These are phyloP conservation scores for Amniataba percoides DNA, from an alignment of 2,797 vertebrate genomes.

Conservation along the genomic window DNA sequence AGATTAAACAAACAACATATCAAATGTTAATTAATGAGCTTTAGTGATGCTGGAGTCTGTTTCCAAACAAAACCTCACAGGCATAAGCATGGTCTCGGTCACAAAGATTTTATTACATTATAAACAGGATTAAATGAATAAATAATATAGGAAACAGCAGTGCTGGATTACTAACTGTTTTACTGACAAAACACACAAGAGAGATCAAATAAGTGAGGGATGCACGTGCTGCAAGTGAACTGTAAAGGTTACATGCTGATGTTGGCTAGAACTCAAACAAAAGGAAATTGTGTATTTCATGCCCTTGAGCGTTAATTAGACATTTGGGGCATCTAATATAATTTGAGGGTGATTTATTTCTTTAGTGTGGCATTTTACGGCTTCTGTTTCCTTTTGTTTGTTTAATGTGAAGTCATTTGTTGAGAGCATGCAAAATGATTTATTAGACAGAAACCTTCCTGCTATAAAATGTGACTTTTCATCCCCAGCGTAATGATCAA, in stretches of 20 bases:
- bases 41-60: not conserved
- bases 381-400: slow-evolving; percentile 22
- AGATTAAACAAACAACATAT: not conserved
- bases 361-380: slow-evolving; percentile 6
- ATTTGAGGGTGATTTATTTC: slow-evolving; percentile 24
- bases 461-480: slow-evolving; percentile 42
- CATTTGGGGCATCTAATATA: slow-evolving; percentile 22
- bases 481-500: slow-evolving; percentile 37
- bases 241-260: slow-evolving; percentile 1
- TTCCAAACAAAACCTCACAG: not conserved
- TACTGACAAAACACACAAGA: not conserved
- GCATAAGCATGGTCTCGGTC: not conserved
- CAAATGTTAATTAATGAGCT: not conserved
- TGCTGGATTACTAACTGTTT: not conserved
- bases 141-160: not conserved
- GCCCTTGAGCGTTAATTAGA: slow-evolving; percentile 31
- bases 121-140: too few species aligned
- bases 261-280: not conserved
- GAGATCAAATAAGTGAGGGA: not conserved
- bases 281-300: slow-evolving; percentile 2
- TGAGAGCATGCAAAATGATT: slow-evolving; percentile 26
- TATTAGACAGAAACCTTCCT: slow-evolving; percentile 13
- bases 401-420: slow-evolving; percentile 32
- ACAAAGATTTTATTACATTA: slow-evolving; percentile 3
- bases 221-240: not conserved